These are phyloP conservation scores for Labeo rohita DNA, from an alignment of 2,113 vertebrate species.

Conservation along the genomic window DNA sequence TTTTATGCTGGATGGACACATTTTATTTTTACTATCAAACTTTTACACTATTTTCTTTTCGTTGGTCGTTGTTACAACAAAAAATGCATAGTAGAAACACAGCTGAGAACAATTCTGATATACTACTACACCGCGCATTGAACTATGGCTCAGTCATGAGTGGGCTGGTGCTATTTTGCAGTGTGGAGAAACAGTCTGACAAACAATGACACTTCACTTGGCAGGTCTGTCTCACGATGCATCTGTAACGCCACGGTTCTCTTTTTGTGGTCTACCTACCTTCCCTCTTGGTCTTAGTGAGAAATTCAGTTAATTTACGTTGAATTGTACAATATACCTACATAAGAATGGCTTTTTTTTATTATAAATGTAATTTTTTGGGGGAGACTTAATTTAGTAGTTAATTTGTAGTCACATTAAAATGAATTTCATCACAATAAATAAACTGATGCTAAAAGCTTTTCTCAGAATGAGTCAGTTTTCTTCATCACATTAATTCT, in stretches of 20 bases:
- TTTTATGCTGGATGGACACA: too few species aligned
- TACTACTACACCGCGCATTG: background rate
- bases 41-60: background rate
- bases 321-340: background rate
- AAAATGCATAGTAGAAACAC: background rate
- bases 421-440: background rate
- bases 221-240: background rate
- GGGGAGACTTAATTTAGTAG: background rate
- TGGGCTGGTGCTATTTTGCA: background rate
- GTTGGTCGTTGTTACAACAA: too few species aligned
- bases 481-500: too few species aligned
- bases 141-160: background rate
- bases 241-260: background rate
- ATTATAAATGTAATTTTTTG: too few species aligned
- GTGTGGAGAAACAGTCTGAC: background rate
- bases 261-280: background rate
- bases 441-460: background rate
- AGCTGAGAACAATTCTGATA: background rate
- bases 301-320: background rate
- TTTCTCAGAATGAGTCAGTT: background rate
- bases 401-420: background rate
- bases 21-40: background rate
- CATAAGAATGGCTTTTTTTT: background rate
- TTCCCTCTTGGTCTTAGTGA: background rate
- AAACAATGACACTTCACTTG: background rate